Evolutionary conservation across 2,797 vertebrate species (phyloP), one percentile per base, ranked within the genome.

Genomic region (Pterois miles): DNA sequence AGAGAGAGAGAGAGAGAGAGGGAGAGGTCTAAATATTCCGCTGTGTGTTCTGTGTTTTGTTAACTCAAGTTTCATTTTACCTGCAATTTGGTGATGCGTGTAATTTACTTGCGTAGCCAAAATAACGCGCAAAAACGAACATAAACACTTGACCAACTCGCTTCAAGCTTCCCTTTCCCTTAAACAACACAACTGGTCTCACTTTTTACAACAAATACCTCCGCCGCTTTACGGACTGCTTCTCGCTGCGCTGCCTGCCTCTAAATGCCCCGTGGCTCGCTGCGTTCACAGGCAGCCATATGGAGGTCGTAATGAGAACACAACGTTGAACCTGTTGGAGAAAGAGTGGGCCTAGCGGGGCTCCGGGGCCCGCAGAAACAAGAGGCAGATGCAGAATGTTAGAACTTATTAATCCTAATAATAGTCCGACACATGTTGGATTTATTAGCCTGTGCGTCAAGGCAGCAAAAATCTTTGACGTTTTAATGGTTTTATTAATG

Each of bases 251-350:
- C 82, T 59, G 84, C 75, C 78, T 69, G 82, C 68, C 68, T 80
- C 87, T 43, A 71, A 86, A 80, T 73, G 81, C 85, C 84, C 74
- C 70, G 43, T 40, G 78, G 80, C 64, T 82, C 33, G 70, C 78
- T 76, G 82, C 74, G 85, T 76, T 88, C 89, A 65, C 85, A 66
- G 88, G 87, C 86, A 77, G 77, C 80, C 92, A 93, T 88, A 88
- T 92, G 90, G 86, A 83, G 83, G 85, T 90, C 85, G 87, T 90
- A 91, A 93, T 87, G 88, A 89, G 91, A 91, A 88, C 84, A 80
- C 84, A 86, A 78, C 85, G 84, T 59, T 89, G 85, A 91, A 94
- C 90, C 90, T 94, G 92, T 91, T 92, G 90, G 90, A 82, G 88
- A 86, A 76, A 48, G 74, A 83, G 89, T 20, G 31, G 76, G 38